Base-by-base conservation (phyloP, 2,888 invertebrate genomes). In the Stenodema calcarata region DNA sequence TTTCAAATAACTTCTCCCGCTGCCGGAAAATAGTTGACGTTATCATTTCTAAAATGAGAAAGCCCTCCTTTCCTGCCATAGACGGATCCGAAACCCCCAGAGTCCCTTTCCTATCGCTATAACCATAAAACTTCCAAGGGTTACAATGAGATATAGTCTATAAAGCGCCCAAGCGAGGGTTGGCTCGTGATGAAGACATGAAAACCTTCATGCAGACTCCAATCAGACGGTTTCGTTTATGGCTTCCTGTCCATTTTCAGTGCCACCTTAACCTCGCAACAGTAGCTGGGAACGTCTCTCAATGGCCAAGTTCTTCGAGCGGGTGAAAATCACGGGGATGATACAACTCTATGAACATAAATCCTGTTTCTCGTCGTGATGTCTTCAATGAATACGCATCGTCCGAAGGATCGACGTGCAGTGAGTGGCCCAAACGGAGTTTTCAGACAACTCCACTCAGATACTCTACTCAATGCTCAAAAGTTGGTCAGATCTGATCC, bases 11-110 rank as follows among this genome's bases (percentile, higher is more conserved):
- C 78, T 78, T 23, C 62, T 62, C 44, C 41, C 41, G 78, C 73
- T 44, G 78, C 41, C 78, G 78, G 78, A 18, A 78, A 78, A 78
- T 78, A 78, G 78, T 78, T 78, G 16, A 18, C 41, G 78, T 78
- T 78, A 78, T 78, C 78, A 78, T 78, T 78, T 78, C 78, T 78
- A 44, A 78, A 78, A 78, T 78, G 78, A 78, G 78, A 78, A 78
- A 78, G 44, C 78, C 41, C 62, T 62, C 62, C 62, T 62, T 76
- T 27, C 44, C 41, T 18, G 9, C 41, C 11, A 11, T 42, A 42
- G 42, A 42, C 42, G 78, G 42, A 42, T 23, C 18, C 18, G 27
- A 78, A 42, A 23, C 62, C 47, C 47, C 62, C 23, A 18, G 62
- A 78, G 78, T 35, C 41, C 44, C 78, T 42, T 23, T 44, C 42